Evolutionary conservation across 2,113 vertebrate genomes (phyloP).

Genomic region (Origma solitaria): DNA sequence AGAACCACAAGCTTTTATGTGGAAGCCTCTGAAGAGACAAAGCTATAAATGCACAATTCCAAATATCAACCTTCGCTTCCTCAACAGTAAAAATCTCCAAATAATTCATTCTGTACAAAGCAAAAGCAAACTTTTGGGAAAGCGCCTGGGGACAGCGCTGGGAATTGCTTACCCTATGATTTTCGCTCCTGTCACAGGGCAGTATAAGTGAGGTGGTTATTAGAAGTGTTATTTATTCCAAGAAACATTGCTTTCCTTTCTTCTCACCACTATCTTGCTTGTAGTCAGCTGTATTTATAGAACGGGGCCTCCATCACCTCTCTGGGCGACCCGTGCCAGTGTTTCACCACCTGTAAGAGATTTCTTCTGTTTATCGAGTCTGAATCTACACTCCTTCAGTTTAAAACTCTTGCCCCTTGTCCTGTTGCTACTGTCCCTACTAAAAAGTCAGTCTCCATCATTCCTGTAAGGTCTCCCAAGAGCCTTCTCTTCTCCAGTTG

Average conservation of each 20-base stretch:
- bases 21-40: neutral
- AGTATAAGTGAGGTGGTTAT: neutral
- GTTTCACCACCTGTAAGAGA: neutral
- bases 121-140: conserved; percentile 10
- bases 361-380: neutral
- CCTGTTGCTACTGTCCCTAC: neutral
- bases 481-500: neutral
- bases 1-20: neutral
- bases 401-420: neutral
- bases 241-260: neutral
- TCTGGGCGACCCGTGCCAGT: neutral
- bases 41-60: neutral
- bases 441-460: neutral
- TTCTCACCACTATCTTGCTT: neutral
- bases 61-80: neutral
- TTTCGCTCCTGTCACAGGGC: neutral
- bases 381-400: neutral
- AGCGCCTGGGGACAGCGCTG: neutral
- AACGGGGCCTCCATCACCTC: neutral
- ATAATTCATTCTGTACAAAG: neutral
- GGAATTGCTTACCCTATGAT: neutral
- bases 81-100: neutral
- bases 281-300: no score
- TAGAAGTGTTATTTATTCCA: neutral
- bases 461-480: neutral